Evolutionary conservation across 2,797 vertebrate species (phyloP), one percentile per base, ranked within the genome.

Genomic region (Alauda arvensis): DNA sequence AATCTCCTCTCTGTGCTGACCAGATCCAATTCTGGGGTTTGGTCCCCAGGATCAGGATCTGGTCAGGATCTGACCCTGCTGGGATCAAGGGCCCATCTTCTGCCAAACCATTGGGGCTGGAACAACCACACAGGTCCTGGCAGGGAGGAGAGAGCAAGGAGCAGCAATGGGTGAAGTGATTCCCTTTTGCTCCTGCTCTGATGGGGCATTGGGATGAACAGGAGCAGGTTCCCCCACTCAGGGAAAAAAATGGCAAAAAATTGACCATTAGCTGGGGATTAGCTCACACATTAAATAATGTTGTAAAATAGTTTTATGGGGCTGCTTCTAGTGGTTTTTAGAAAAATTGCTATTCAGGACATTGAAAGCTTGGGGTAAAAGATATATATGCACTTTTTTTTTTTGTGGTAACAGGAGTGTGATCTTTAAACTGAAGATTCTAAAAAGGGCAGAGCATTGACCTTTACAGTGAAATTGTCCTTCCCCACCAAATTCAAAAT

Each of bases 351-450:
- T 77, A 23, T 77, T 89, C 85, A 95, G 81, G 85, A 95, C 83
- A 86, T 77, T 29, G 52, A 63, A 96, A 95, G 70, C 84, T 89
- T 82, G 68, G 65, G 15, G 26, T 72, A 88, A 78, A 81, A 88
- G 34, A 89, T 57, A 92, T 53, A 89, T 63, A 78, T 12, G 62
- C 29, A 31, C 2, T 11, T 48, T 13, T 60, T 52, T 31, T 23
- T 52, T 66, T 51, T 63, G 48, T 93, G 79, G 34, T 90, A 94
- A 95, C n/a, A 34, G 87, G 87, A 96, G 88, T 4, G 19, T 81
- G 95, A 94, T 93, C 93, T 95, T 97, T 90, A 95, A 96, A 94
- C 85, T 51, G 77, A 94, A 96, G 91, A 92, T 91, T 90, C 89
- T 92, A 90, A 91, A 77, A 91, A 95, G 68, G 77, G 89, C n/a